Evolutionary conservation across 2,888 invertebrate genomes (phyloP).

Genomic region (Conus canariensis): DNA sequence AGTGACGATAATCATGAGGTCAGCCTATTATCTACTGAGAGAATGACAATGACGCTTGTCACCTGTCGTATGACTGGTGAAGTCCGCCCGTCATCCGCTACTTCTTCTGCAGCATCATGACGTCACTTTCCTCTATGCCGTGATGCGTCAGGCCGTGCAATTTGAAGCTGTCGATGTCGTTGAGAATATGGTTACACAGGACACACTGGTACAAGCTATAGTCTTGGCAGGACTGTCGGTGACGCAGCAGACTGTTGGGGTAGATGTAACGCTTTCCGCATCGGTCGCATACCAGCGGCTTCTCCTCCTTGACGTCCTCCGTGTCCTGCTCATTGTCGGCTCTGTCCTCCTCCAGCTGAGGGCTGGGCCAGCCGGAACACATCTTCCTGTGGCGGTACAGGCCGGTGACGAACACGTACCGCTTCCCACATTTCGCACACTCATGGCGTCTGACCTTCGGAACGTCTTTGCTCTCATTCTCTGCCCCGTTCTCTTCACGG

Average conservation of each 20-base stretch:
- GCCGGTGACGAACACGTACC: neutral
- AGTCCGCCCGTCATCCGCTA: neutral
- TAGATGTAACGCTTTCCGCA: neutral
- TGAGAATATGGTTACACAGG: constrained; percentile 11
- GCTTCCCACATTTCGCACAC: neutral
- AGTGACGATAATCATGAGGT: no score
- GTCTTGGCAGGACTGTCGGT: neutral
- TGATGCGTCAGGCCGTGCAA: neutral
- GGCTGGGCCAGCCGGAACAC: neutral
- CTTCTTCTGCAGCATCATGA: constrained; percentile 5
- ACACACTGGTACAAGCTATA: neutral
- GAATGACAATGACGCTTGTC: no score
- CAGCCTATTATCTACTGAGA: no score
- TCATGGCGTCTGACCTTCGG: neutral
- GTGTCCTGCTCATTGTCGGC: neutral
- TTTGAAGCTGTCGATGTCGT: neutral
- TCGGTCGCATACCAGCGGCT: neutral
- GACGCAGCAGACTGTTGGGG: neutral
- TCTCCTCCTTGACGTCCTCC: neutral
- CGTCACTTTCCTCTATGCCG: neutral
- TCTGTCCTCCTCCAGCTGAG: neutral
- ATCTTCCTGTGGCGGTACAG: neutral
- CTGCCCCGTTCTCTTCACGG: neutral
- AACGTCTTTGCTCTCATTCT: no score
- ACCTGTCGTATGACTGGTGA: no score